These are phyloP conservation scores for Trinorchestia longiramus DNA, from an alignment of 1,140 invertebrate species.

Conservation along the genomic window DNA sequence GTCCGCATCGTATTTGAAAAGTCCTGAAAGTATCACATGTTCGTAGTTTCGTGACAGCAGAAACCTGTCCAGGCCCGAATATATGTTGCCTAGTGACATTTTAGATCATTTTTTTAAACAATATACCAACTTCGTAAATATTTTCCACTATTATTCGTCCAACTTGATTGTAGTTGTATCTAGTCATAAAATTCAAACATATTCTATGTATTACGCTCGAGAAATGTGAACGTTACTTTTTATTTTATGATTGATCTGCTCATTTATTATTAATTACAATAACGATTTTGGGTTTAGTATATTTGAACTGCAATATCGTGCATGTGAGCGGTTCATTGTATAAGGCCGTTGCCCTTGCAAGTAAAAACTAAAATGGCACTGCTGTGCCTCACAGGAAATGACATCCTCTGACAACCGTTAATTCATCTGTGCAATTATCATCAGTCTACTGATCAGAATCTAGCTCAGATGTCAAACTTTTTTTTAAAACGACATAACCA, in stretches of 20 bases:
- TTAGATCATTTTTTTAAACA: too few relatives aligned
- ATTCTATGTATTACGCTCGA: too few relatives aligned
- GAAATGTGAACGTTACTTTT: neutral
- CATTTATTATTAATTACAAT: neutral
- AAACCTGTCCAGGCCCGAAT: too few relatives aligned
- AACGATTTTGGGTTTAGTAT: neutral
- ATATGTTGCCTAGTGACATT: too few relatives aligned
- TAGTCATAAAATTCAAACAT: too few relatives aligned
- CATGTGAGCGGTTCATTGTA: neutral
- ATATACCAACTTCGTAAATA: too few relatives aligned
- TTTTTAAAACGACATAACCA: neutral
- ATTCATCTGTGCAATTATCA: neutral
- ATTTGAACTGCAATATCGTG: neutral
- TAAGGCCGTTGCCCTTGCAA: neutral
- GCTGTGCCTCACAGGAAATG: neutral
- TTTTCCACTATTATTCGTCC: too few relatives aligned
- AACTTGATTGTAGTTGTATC: too few relatives aligned
- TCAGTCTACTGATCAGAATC: neutral
- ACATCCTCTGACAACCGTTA: neutral
- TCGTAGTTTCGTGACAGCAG: too few relatives aligned
- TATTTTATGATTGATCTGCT: neutral
- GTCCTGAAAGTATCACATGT: too few relatives aligned
- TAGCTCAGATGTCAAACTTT: neutral
- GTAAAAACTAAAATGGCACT: neutral
- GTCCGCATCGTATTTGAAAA: too few relatives aligned